Base-by-base conservation (phyloP, 2,888 invertebrate genomes). In the Pinctada fucata region DNA sequence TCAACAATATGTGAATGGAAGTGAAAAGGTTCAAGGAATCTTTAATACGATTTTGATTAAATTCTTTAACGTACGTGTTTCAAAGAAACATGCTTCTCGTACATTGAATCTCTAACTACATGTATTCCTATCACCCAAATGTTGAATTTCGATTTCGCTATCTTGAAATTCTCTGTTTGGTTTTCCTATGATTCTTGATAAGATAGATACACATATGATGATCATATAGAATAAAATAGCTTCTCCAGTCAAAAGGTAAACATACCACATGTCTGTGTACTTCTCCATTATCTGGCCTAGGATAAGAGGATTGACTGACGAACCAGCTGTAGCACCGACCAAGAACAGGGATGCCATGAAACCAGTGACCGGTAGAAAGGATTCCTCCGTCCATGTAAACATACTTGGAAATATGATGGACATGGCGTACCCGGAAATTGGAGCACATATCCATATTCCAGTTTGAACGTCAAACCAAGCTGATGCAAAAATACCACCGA, bases 331-430 rank as follows among this genome's bases (percentile, higher is more conserved):
- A 2, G 84, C 79, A 2, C 83, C 75, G 13, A 87, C 79, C n/a
- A 86, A 79, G 58, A 87, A 82, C 52, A 84, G 76, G 2, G 84
- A 82, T 0, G 85, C 80, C 3, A 87, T 75, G 72, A 79, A 84
- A 3, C 86, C 85, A 0, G 84, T 82, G 3, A 87, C 84, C 48
- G 80, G 74, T 48, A 86, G 65, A 31, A 87, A 81, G 49, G 81
- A 78, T 76, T 85, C 84, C 64, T 87, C 85, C 0, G 87, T 84
- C 86, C 85, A 87, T 0, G 84, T 83, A 64, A 86, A 83, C 10
- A 85, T 76, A 68, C 83, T 82, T 0, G 87, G 85, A 64, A 85
- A 86, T 45, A 86, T 76, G 3, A 85, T 78, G 1, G 86, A 86
- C 79, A 86, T 84, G 2, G 84, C 81, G 69, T 84, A 81, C 3